A percentile compares a stretch with the other conserved stretches of the same genome.
phyloP scores from a whole-genome alignment of 2,797 vertebrate species.

The Carduelis carduelis region DNA sequence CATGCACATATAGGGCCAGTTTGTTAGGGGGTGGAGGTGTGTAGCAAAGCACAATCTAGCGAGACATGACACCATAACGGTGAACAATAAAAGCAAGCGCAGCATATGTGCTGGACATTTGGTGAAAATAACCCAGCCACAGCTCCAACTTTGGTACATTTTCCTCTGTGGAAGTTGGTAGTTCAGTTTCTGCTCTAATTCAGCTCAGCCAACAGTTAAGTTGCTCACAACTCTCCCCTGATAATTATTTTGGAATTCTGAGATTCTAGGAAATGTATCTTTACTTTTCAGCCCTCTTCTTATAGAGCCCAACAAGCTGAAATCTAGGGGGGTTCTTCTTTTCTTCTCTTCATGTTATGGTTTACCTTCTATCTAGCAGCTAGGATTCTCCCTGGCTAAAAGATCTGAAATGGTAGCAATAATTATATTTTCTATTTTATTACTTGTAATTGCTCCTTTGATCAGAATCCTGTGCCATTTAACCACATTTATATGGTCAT shows the following conservation, averaged over 20 bases:
- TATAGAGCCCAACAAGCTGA: neutral
- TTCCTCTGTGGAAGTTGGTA: neutral
- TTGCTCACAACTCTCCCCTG: neutral
- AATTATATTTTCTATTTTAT: conserved; percentile 58
- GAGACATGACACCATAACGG: conserved; percentile 64
- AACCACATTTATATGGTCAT: conserved; percentile 49
- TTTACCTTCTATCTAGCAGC: neutral
- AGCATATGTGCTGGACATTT: conserved; percentile 64
- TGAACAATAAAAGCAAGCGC: conserved; percentile 60
- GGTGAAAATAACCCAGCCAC: conserved; percentile 59
- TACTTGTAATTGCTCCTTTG: conserved; percentile 38
- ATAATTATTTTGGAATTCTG: neutral
- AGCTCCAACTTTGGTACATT: neutral
- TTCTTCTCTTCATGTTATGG: neutral
- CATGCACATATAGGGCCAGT: conserved; percentile 53
- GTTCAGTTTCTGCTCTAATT: conserved; percentile 2
- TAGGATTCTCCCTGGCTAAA: neutral
- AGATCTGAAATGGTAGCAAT: conserved; percentile 41
- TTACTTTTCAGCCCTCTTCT: neutral
- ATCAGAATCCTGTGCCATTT: conserved; percentile 42
- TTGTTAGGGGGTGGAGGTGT: conserved; percentile 69
- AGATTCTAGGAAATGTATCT: neutral
- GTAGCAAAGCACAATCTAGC: conserved; percentile 69
- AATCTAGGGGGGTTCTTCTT: neutral
- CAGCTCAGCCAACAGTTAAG: neutral